Evolutionary conservation across 2,888 invertebrate species (phyloP).

Genomic region (Thymelicus lineola): DNA sequence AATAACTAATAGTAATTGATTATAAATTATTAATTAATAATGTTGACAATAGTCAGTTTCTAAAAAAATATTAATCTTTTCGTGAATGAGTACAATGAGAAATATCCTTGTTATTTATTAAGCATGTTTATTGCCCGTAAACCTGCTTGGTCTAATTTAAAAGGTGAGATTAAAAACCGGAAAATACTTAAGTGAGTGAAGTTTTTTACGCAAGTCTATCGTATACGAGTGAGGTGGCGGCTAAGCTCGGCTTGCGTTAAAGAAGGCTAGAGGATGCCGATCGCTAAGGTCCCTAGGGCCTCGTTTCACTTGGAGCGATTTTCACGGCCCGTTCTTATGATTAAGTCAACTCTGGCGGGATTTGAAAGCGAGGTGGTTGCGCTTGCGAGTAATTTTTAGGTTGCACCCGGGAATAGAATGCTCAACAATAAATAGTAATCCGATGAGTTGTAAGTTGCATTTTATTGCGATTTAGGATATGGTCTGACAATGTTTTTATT

Average conservation of each 20-base stretch:
- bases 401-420: constrained; percentile 53
- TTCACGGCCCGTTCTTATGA: constrained; percentile 81
- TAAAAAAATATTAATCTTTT: too few species aligned
- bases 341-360: constrained; percentile 80
- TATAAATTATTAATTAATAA: too few species aligned
- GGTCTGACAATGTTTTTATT: too few species aligned
- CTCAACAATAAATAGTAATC: constrained; percentile 47
- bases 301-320: constrained; percentile 79
- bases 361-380: constrained; percentile 57
- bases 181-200: constrained; percentile 4
- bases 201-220: constrained; percentile 4
- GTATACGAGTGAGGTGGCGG: constrained; percentile 22
- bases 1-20: too few species aligned
- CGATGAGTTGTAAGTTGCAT: constrained; percentile 25
- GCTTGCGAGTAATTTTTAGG: constrained; percentile 55
- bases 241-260: constrained; percentile 38
- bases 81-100: too few species aligned
- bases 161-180: constrained; percentile 5
- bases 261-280: constrained; percentile 64
- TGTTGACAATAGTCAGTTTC: too few species aligned
- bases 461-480: constrained; percentile 5
- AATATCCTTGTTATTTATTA: too few species aligned
- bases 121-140: not conserved
- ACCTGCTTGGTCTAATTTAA: constrained; percentile 1
- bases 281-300: constrained; percentile 67